Base-by-base conservation (phyloP, 1,140 invertebrate species). In the Diorhabda sublineata region DNA sequence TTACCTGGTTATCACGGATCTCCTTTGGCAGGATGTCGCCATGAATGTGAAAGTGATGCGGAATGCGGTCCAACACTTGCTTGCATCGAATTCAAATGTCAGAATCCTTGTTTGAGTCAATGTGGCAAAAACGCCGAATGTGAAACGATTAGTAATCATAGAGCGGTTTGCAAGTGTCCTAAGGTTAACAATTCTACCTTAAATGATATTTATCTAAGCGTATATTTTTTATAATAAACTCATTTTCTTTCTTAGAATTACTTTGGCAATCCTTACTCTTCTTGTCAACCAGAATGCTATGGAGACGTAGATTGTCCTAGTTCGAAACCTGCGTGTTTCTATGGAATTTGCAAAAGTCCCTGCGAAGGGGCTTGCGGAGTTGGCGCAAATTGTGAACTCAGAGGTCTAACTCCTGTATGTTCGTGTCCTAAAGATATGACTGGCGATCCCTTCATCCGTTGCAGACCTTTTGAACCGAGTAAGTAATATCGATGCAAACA, bases 371-470 rank as follows among this genome's bases (percentile, higher is more conserved):
- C 89, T 8, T 95, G 93, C 76, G 93, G 93, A 45, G 82, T 91
- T 1, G 90, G 91, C 71, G 92, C 94, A 58, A 85, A 93, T 67
- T 95, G 92, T 77, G 85, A 91, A 73, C 84, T 94, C 45, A 83
- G 90, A 5, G 88, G 91, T 0, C 83, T 87, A 71, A 96, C 88
- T 42, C 92, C 89, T 41, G 88, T 95, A 44, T 95, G 93, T 81
- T 92, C 89, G 58, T 96, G 93, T 80, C 93, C 93, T 3, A 89
- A 85, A 75, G 90, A 93, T 77, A 93, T 91, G 89, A 94, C 92
- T 42, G 93, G 93, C 3, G 89, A 95, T 86, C 92, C 93, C 9
- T 95, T 94, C 80, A 83, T 89, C 2, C 85, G 86, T 72, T 95
- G 93, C 81, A 86, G 92, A 73, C 91, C 89, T 63, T 94, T 93